phyloP scores from a whole-genome alignment of 2,888 invertebrate species.

The Allolobophora icterica region DNA sequence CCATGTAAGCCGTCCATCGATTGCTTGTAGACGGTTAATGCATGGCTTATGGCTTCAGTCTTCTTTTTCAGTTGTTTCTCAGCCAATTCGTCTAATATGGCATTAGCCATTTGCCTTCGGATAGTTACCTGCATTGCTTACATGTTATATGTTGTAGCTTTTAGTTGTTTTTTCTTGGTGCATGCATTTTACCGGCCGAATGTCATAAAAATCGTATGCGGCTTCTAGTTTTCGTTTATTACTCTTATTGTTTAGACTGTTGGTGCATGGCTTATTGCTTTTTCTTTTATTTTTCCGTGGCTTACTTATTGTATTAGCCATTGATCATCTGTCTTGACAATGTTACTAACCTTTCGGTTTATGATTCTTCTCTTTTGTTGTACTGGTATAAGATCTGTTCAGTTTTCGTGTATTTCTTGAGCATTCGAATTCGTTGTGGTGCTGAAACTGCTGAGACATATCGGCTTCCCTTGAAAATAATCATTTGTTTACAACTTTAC shows the following conservation, averaged over 20 bases:
- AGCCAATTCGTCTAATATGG: conserved; percentile 53
- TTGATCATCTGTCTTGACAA: too few relatives aligned
- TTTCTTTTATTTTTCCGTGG: neutral
- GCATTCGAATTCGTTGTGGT: too few relatives aligned
- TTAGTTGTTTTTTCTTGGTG: neutral
- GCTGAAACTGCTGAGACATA: too few relatives aligned
- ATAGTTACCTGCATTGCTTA: neutral
- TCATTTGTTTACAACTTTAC: too few relatives aligned
- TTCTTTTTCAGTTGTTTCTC: neutral
- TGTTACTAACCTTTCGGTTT: too few relatives aligned
- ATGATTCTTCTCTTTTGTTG: too few relatives aligned
- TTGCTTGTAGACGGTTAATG: neutral
- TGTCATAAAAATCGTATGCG: neutral
- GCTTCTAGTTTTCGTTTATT: neutral
- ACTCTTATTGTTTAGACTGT: too few relatives aligned
- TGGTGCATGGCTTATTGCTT: neutral
- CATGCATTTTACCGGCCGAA: neutral
- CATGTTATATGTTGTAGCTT: neutral
- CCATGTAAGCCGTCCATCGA: conserved; percentile 74
- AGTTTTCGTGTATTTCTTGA: too few relatives aligned
- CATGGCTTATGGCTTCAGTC: neutral
- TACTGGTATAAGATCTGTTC: too few relatives aligned
- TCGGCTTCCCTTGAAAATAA: too few relatives aligned
- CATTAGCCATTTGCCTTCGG: neutral
- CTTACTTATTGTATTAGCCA: neutral